Conservation (phyloP, 2,113 vertebrate species). For the Mugil cephalus region DNA sequence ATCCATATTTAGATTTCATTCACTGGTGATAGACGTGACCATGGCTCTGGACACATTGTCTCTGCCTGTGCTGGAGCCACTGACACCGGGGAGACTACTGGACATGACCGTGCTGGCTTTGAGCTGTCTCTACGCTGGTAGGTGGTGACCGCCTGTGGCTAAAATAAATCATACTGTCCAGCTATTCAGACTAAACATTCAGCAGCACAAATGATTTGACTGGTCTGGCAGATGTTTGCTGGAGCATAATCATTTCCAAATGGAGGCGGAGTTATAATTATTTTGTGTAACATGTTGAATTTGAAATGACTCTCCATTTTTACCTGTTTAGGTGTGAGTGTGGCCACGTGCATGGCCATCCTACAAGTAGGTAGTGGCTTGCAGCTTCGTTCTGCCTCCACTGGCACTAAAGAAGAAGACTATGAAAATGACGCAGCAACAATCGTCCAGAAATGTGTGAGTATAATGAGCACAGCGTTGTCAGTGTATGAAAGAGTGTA, state of each 20-base stretch:
- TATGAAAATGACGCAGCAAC: slow-evolving; percentile 98
- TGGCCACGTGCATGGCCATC: slow-evolving; percentile 98
- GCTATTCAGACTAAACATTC: not conserved
- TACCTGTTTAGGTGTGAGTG: slow-evolving; percentile 89
- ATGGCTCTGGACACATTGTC: slow-evolving; percentile 98
- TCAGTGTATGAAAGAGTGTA: not conserved
- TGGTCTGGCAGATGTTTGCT: too few relatives aligned
- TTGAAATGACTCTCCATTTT: not conserved
- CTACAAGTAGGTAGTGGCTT: slow-evolving; percentile 95
- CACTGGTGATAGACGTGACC: slow-evolving; percentile 97
- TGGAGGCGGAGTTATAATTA: not conserved
- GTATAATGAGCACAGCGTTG: slow-evolving; percentile 63
- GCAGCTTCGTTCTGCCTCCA: slow-evolving; percentile 93
- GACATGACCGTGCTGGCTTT: slow-evolving; percentile 97
- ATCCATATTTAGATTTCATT: slow-evolving; percentile 89
- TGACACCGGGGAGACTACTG: slow-evolving; percentile 93
- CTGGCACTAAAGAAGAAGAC: slow-evolving; percentile 97
- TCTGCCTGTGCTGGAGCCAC: slow-evolving; percentile 94
- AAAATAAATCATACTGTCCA: not conserved
- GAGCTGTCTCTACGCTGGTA: slow-evolving; percentile 98
- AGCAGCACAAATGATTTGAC: not conserved
- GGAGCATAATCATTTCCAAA: too few relatives aligned
- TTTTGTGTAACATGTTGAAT: not conserved
- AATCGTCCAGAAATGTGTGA: slow-evolving; percentile 99
- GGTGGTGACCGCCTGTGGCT: slow-evolving; percentile 16